Percentiles rank a stretch among this genome's conserved stretches.
Conservation (phyloP, 2,888 invertebrate genomes). For the Tetragnatha montana region DNA sequence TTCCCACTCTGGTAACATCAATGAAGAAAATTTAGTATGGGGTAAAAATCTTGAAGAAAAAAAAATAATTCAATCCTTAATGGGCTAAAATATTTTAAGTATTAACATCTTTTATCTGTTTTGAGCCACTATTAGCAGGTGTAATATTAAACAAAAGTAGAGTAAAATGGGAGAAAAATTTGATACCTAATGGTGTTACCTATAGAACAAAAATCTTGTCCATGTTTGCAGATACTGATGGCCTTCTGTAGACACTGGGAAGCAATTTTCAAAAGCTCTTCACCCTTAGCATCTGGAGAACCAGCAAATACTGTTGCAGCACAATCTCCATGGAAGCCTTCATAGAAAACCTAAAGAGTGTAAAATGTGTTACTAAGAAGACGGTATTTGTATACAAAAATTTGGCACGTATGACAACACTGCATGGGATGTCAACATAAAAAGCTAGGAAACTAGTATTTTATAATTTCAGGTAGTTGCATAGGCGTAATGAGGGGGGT, state of each 20-base stretch:
- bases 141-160: no score
- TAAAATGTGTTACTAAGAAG: background rate
- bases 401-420: background rate
- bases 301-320: constrained; percentile 91
- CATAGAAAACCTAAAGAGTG: constrained; percentile 80
- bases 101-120: no score
- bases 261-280: constrained; percentile 83
- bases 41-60: no score
- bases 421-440: no score
- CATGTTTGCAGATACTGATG: constrained; percentile 79
- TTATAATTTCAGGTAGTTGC: no score
- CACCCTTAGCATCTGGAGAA: constrained; percentile 85
- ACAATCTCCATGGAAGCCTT: constrained; percentile 94
- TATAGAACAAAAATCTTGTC: constrained; percentile 74
- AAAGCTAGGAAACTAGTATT: no score
- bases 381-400: background rate
- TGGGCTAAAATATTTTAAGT: no score
- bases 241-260: constrained; percentile 83
- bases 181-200: constrained; percentile 73
- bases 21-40: no score
- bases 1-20: no score
- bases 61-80: no score
- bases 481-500: no score
- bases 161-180: background rate
- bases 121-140: no score